phyloP scores from a whole-genome alignment of 2,113 vertebrate species.

The Pomatorhinus ruficollis region DNA sequence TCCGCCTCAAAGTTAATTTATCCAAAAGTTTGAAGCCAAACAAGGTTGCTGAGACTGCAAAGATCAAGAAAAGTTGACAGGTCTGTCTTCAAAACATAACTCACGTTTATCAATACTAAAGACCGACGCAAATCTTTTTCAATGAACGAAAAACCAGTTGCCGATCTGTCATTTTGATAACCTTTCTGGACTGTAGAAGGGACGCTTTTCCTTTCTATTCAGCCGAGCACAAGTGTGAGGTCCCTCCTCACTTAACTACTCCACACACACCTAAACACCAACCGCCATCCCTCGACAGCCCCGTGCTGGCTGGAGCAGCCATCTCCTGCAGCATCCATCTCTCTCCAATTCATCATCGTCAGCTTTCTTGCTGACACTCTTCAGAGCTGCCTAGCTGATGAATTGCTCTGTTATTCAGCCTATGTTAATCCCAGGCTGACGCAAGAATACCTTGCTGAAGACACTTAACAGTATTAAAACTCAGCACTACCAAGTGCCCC shows the following conservation, averaged over 20 bases:
- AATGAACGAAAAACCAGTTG: background rate
- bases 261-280: slow-evolving; percentile 8
- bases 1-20: background rate
- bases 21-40: background rate
- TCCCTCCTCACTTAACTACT: slow-evolving; percentile 27
- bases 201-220: background rate
- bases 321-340: background rate
- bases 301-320: background rate
- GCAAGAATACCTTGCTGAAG: slow-evolving; percentile 33
- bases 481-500: slow-evolving; percentile 28
- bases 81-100: background rate
- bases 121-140: background rate
- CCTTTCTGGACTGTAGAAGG: background rate
- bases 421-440: slow-evolving; percentile 39
- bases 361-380: slow-evolving; percentile 60
- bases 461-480: slow-evolving; percentile 58
- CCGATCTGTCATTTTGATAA: background rate
- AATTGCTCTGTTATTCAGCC: slow-evolving; percentile 65
- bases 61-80: background rate
- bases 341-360: slow-evolving; percentile 35
- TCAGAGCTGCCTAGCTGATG: slow-evolving; percentile 49
- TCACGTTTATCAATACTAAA: background rate
- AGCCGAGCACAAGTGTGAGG: background rate
- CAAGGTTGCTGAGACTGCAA: background rate
- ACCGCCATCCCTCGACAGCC: background rate